phyloP scores from a whole-genome alignment of 2,113 vertebrate species.

The Pipra filicauda region DNA sequence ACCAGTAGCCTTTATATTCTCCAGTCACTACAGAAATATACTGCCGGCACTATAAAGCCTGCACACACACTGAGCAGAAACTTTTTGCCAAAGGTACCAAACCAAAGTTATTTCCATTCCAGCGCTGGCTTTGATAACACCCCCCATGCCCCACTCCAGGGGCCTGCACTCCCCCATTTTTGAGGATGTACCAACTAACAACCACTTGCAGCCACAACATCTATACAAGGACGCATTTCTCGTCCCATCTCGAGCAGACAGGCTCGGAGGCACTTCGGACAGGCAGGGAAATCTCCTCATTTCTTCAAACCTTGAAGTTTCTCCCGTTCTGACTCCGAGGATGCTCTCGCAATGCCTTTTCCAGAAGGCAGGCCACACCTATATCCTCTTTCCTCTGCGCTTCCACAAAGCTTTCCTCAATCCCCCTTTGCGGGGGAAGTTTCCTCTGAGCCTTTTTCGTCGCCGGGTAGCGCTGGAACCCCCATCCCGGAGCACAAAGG shows the following conservation, averaged over 20 bases:
- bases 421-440: background rate
- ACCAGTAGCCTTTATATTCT: background rate
- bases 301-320: background rate
- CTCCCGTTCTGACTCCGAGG: background rate
- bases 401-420: conserved; percentile 24
- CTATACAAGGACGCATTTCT: rapidly evolving
- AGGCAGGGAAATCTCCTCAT: background rate
- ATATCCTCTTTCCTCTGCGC: conserved; percentile 11
- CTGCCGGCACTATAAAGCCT: background rate
- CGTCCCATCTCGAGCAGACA: background rate
- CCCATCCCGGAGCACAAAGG: background rate
- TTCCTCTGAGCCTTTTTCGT: background rate
- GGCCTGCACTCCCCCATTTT: background rate
- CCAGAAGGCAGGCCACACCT: conserved; percentile 52
- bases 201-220: background rate
- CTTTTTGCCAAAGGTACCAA: background rate
- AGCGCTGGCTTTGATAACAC: background rate
- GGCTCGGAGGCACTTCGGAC: rapidly evolving
- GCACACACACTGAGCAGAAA: background rate
- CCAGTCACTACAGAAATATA: background rate
- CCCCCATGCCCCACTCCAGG: background rate
- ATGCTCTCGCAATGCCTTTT: conserved; percentile 28
- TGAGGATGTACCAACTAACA: background rate
- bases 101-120: background rate
- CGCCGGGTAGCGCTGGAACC: background rate